Evolutionary conservation across 2,797 vertebrate species (phyloP).

Genomic region (Coendou prehensilis): DNA sequence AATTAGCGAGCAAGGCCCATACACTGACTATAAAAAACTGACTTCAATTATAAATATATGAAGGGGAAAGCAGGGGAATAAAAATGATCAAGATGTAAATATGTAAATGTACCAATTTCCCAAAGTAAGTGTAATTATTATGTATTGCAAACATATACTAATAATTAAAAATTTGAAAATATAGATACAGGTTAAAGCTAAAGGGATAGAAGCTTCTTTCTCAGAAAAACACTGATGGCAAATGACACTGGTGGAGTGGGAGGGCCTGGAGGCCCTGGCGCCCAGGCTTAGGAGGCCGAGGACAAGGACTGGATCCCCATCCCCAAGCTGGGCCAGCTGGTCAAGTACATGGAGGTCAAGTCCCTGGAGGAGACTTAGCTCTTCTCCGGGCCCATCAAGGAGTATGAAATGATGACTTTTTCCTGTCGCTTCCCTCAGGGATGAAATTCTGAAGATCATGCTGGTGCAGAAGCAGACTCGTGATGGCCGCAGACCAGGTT

Average conservation of each 20-base stretch:
- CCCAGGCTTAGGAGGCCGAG: slow-evolving; percentile 91
- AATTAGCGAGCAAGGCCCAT: background rate
- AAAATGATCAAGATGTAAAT: background rate
- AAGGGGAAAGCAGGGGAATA: background rate
- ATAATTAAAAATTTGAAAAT: background rate
- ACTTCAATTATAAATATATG: background rate
- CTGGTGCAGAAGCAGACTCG: slow-evolving; percentile 89
- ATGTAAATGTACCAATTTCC: background rate
- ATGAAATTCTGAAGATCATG: slow-evolving; percentile 99
- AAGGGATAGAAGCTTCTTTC: background rate
- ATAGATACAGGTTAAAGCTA: background rate
- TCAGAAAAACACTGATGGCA: slow-evolving; percentile 92
- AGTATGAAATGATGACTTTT: background rate
- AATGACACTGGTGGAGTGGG: slow-evolving; percentile 99
- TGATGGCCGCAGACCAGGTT: slow-evolving; percentile 96
- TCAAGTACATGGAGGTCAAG: background rate
- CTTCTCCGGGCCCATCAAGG: background rate
- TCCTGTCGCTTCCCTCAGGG: slow-evolving; percentile 96
- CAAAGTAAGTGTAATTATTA: background rate
- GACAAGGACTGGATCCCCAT: slow-evolving; percentile 89
- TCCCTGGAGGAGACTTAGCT: background rate
- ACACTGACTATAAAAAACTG: background rate
- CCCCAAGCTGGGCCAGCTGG: background rate
- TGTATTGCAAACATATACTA: background rate
- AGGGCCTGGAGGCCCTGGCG: slow-evolving; percentile 94